Conservation (phyloP, 2,888 invertebrate genomes). For the Tachina lurida region DNA sequence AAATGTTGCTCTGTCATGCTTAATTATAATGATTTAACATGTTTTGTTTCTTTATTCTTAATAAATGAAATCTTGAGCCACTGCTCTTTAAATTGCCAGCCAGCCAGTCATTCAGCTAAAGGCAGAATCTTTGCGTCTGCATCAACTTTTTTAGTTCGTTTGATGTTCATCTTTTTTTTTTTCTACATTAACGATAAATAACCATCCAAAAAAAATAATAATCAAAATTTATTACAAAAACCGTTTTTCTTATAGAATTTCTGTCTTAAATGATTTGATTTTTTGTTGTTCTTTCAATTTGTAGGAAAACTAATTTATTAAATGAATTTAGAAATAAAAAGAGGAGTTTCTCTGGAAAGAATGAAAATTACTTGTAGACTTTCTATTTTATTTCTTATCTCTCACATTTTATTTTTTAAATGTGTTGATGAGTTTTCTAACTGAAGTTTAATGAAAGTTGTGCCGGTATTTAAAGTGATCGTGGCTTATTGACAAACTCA, state of each 20-base stretch:
- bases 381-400: conserved; percentile 48
- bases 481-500: conserved; percentile 21
- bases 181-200: conserved; percentile 38
- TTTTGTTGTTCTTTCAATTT: neutral
- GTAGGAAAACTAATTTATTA: neutral
- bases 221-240: conserved; percentile 34
- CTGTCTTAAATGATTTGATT: conserved; percentile 16
- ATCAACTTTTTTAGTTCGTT: neutral
- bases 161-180: neutral
- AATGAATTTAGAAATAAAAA: conserved; percentile 35
- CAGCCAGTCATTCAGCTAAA: conserved; percentile 25
- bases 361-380: conserved; percentile 45
- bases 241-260: conserved; percentile 22
- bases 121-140: conserved; percentile 18
- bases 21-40: conserved; percentile 67
- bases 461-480: conserved; percentile 17
- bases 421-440: conserved; percentile 21
- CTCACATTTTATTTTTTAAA: conserved; percentile 10
- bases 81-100: conserved; percentile 22
- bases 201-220: conserved; percentile 26
- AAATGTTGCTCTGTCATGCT: conserved; percentile 60
- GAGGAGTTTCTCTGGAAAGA: conserved; percentile 22
- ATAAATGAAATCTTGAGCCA: conserved; percentile 34
- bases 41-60: conserved; percentile 40
- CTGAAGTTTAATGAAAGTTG: conserved; percentile 58